Base-by-base conservation (phyloP, 2,888 invertebrate genomes). In the Nomada goodeniana region DNA sequence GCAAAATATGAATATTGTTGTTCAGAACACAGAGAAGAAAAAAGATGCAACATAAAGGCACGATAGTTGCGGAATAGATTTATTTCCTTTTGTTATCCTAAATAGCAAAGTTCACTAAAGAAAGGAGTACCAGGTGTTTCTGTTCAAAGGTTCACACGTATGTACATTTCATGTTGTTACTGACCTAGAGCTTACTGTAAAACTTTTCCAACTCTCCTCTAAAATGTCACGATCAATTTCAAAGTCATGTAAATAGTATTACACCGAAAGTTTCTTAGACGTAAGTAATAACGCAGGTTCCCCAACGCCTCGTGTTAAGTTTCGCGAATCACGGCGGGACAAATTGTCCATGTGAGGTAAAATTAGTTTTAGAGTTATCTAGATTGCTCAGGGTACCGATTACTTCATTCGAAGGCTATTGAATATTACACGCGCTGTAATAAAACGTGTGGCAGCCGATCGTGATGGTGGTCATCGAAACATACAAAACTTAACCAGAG, bases 331-430 rank as follows among this genome's bases (percentile, higher is more conserved):
- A 69, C 26, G 63, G 61, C 20, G 47, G 76, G 73, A 59, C 68
- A 72, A 68, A 78, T 77, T 77, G 80, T 80, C 78, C 63, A 61
- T 44, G 77, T 59, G 65, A 74, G 50, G 20, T 60, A 74, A 73
- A 65, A 71, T 65, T 85, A 87, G 70, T 76, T 44, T 75, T 86
- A 85, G 78, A 65, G 11, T 72, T 79, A 52, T 36, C 70, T 89
- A 89, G 89, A 89, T 88, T 87, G 85, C 91, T 91, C 90, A 91
- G 91, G 90, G 89, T 86, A 88, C 75, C 72, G 83, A 75, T 69
- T 76, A 84, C 73, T 83, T 78, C 60, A 71, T 71, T 71, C 23
- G 67, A 80, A 65, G 79, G 69, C 79, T 84, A 73, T 61, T 80
- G 70, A 75, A 72, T 64, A 55, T 70, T 70, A 36, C 52, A 63